These are phyloP conservation scores for Epinephelus moara DNA, from an alignment of 2,113 vertebrate species.

Conservation along the genomic window DNA sequence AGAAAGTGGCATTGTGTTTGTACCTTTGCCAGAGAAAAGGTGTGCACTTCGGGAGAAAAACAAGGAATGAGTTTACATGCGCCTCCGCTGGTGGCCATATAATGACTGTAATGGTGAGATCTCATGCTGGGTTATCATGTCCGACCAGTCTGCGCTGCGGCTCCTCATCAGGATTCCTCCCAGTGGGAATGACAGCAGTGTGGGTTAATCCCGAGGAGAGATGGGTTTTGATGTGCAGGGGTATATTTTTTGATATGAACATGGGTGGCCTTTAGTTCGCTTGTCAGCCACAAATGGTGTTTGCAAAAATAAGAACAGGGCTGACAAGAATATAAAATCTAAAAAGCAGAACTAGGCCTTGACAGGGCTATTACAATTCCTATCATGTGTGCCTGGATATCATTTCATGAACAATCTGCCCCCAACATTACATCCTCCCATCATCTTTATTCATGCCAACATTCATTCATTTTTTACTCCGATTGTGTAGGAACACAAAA, in stretches of 20 bases:
- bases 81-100: conserved; percentile 34
- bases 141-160: conserved; percentile 33
- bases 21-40: conserved; percentile 18
- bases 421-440: neutral
- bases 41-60: neutral
- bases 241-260: conserved; percentile 51
- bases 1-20: neutral
- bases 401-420: conserved; percentile 41
- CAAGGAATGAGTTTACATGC: conserved; percentile 13
- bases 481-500: conserved; percentile 3
- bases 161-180: conserved; percentile 55
- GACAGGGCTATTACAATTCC: conserved; percentile 28
- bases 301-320: conserved; percentile 27
- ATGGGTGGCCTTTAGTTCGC: conserved; percentile 40
- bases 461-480: neutral
- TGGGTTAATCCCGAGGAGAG: conserved; percentile 53
- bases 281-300: conserved; percentile 47
- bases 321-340: conserved; percentile 44
- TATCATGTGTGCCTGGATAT: neutral
- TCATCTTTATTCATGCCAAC: conserved; percentile 38
- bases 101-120: conserved; percentile 44
- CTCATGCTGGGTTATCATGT: conserved; percentile 60
- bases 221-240: conserved; percentile 56
- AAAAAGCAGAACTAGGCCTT: conserved; percentile 26
- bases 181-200: conserved; percentile 51